phyloP scores from a whole-genome alignment of 2,113 vertebrate species.

The Cariama cristata region DNA sequence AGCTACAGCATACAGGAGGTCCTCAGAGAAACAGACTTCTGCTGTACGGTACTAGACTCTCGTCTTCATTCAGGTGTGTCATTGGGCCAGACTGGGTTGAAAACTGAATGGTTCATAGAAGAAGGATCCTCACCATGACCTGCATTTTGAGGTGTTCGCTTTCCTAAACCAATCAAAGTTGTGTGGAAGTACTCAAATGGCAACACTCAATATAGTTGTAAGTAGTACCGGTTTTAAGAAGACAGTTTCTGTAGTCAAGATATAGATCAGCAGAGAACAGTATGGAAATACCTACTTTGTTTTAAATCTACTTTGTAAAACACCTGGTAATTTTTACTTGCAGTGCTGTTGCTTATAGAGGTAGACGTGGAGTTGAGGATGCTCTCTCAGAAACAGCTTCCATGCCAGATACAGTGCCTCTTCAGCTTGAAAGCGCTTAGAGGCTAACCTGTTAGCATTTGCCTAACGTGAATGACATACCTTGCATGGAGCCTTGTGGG shows the following conservation, averaged over 20 bases:
- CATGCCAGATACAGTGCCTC: neutral
- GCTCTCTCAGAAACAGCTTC: neutral
- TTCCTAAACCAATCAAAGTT: neutral
- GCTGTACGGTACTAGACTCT: neutral
- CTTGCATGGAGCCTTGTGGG: neutral
- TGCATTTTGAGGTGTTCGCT: neutral
- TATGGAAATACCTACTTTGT: neutral
- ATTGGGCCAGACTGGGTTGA: neutral
- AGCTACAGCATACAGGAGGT: neutral
- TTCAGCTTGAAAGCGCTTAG: neutral
- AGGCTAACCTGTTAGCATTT: neutral
- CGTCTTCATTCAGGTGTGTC: neutral
- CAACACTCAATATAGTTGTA: neutral
- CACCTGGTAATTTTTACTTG: neutral
- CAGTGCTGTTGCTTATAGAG: neutral
- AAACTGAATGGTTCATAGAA: neutral
- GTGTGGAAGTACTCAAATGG: neutral
- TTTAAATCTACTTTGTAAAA: neutral
- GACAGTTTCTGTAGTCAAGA: neutral
- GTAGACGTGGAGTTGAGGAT: neutral
- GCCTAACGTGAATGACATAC: neutral
- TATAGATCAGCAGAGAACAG: neutral
- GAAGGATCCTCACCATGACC: neutral
- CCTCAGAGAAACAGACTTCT: neutral
- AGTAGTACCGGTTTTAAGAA: neutral